phyloP scores from a whole-genome alignment of 2,113 vertebrate species.

The Asarcornis scutulata region DNA sequence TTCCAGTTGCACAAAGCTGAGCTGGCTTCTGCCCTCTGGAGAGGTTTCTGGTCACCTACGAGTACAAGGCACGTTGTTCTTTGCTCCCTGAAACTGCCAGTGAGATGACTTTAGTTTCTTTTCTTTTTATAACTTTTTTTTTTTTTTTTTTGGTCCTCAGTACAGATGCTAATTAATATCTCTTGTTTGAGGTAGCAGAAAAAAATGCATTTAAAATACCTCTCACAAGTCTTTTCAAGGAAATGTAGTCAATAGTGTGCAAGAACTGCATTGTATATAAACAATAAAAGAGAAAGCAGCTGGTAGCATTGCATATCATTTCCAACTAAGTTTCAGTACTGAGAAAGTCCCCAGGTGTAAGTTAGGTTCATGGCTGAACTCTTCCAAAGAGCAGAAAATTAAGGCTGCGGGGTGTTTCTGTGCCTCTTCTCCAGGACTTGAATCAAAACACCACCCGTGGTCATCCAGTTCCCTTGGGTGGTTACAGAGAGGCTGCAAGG shows the following conservation, averaged over 20 bases:
- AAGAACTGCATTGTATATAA: neutral
- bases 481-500: neutral
- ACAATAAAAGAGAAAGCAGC: neutral
- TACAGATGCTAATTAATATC: neutral
- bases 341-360: neutral
- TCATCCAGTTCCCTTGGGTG: neutral
- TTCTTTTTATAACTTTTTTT: neutral
- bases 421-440: neutral
- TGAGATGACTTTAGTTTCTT: neutral
- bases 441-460: no score
- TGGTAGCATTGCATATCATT: neutral
- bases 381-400: neutral
- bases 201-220: neutral
- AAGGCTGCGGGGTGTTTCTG: neutral
- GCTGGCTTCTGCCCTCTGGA: neutral
- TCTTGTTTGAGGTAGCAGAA: neutral
- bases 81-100: neutral
- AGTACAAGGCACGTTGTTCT: neutral
- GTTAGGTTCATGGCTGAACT: neutral
- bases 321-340: neutral
- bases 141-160: neutral
- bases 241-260: neutral
- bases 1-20: neutral
- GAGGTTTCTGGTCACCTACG: neutral
- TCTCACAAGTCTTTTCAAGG: neutral